Evolutionary conservation across 2,797 vertebrate species (phyloP), one percentile per base, ranked within the genome.

Genomic region (Syngnathus rostellatus): DNA sequence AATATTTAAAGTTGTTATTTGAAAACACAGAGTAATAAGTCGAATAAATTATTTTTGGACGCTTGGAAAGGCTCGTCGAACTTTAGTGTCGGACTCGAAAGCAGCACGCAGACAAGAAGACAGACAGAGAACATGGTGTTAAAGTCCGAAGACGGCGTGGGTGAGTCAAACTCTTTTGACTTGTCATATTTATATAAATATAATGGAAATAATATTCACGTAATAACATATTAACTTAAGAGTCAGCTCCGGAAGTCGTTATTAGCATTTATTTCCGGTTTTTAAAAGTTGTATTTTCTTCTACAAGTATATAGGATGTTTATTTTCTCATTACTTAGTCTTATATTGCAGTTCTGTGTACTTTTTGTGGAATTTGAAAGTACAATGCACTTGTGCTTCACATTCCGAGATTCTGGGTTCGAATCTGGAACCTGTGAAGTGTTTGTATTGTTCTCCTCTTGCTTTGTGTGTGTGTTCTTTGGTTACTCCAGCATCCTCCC

Each of bases 71-170:
- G 5, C 38, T 40, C 10, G 12, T 31, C 41, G 10, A 72, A 85
- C 85, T 68, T 82, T 77, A 2, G 14, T 19, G 31, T 67, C 68
- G 57, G 71, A 81, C 12, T 50, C 50, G 25, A 43, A 45, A 45
- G 6, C 58, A 58, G 23, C 23, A 38, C 57, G 2, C 43, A 58
- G 25, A 17, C 43, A 10, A 31, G 31, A 43, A 43, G 43, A 45
- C 43, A 48, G 65, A 51, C 19, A 51, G 72, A n/a, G 76, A 86
- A 66, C 81, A 92, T 92, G 91, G 91, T 92, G 86, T 71, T 92
- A 43, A 92, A 92, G 46, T 92, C 91, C 4, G 91, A 92, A 84
- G 91, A 92, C 82, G 91, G 90, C 38, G 89, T 92, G 51, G 91
- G 91, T 92, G 82, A 92, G 91, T 90, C 54, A 63, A 71, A 62